Evolutionary conservation across 2,797 vertebrate species (phyloP), one percentile per base, ranked within the genome.

Genomic region (Liparis tanakae): DNA sequence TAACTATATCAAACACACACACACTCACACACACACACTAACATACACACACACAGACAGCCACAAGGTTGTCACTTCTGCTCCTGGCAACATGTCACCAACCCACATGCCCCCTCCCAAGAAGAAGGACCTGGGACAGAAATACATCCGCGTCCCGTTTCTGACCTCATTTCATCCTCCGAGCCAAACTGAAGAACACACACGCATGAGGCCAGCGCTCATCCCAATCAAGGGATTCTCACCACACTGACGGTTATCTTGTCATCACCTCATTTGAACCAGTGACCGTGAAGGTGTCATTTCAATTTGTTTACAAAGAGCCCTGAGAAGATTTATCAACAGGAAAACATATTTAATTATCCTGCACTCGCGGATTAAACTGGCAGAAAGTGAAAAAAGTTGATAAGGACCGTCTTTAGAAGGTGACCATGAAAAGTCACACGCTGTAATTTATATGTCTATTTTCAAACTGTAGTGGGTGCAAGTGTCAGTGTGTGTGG

Each of bases 31-130:
- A 33, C 62, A 61, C 70, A 60, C 54, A 63, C 41, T 20, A 50
- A 77, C 55, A 51, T 18, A 41, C 39, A 59, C 41, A 48, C 53
- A 63, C 66, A 60, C 68, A 85, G 75, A 88, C 84, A 77, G 71
- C 60, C 78, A 81, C 78, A 83, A 81, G 75, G 78, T 79, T 88
- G 87, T 88, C 84, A 79, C 66, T 85, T 80, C 70, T 85, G 78
- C 86, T 80, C 55, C 41, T 75, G 76, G 85, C 67, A 80, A 78
- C 67, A 61, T 74, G 79, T 87, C 79, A 82, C 59, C 62, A 76
- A 72, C 33, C 44, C 74, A 54, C 74, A 84, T 69, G 22, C 22
- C 53, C 43, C 56, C 41, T 6, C 34, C 54, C n/a, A 63, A 72
- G 66, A 9, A 70, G 63, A 69, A 44, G 37, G 69, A 68, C 55